These are phyloP conservation scores for Schizopygopsis malacanthus DNA, from an alignment of 2,797 vertebrate species.

Conservation along the genomic window DNA sequence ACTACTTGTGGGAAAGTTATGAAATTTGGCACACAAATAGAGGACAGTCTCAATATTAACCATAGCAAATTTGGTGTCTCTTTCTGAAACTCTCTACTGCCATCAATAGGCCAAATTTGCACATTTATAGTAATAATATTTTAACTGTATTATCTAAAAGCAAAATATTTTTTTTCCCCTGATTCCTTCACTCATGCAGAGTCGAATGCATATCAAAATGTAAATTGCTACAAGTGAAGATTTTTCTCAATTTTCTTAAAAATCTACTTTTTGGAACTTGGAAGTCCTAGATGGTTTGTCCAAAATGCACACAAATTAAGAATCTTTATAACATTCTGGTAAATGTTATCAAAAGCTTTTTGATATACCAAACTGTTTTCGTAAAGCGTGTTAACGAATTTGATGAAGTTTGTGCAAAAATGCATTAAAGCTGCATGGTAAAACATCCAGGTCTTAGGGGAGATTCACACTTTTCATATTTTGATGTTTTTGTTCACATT, in stretches of 20 bases:
- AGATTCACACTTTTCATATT: conserved; percentile 33
- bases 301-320: not conserved
- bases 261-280: not conserved
- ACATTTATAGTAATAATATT: not conserved
- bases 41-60: not conserved
- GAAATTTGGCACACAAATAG: not conserved
- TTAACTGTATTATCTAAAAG: not conserved
- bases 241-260: not conserved
- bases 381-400: not conserved
- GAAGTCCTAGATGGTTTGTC: not conserved
- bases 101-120: not conserved
- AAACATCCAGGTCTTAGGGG: conserved; percentile 21
- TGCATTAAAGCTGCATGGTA: conserved; percentile 17
- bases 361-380: not conserved
- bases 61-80: not conserved
- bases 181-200: too few relatives aligned
- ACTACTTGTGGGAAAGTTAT: not conserved
- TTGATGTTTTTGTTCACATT: conserved; percentile 28
- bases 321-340: not conserved
- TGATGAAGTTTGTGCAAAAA: not conserved
- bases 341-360: not conserved
- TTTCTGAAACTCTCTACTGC: too few relatives aligned
- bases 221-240: too few relatives aligned
- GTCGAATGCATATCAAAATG: too few relatives aligned
- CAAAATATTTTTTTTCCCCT: not conserved